Base-by-base conservation (phyloP, 2,888 invertebrate genomes). In the Ceratothoa steindachneri region DNA sequence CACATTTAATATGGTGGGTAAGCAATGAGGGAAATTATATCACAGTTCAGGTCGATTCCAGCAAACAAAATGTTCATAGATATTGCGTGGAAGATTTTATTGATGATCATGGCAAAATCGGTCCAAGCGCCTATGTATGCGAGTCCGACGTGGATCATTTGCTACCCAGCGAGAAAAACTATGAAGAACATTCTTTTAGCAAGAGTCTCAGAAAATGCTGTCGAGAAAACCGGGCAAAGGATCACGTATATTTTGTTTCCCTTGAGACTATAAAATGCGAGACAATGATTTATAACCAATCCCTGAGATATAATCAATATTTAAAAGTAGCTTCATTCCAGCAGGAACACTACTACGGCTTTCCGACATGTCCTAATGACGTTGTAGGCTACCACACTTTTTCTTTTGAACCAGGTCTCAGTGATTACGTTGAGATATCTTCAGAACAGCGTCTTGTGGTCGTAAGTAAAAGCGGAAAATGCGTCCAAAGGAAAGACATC, bases 391-490 rank as follows among this genome's bases (percentile, higher is more conserved):
- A 60, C 27, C 60, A 60, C 60, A 60, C 2, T 12, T 60, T 60
- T 60, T 12, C 60, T 15, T 60, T 60, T 3, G 22, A 60, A 7
- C 60, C 60, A 22, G 60, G 60, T 2, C 22, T 12, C 12, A 1
- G 2, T 60, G 60, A 60, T 60, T 3, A 60, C 27, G 60, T 3
- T 24, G 60, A 60, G 12, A 60, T 60, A 15, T 60, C 60, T 3
- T 15, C 22, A 4, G 52, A 70, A 30, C 64, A 71, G 27, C 19
- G 19, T 15, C 52, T 75, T n/a, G 67, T 71, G 30, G 69, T 77
- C 31, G 69, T 77, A 12, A 75, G 73, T 15, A 30, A 69, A 53
- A 75, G 73, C 27, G 73, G 69, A 24, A 30, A 64, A 2, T 77
- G 77, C 22, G 52, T 68, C 55, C 67, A 72, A 28, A 70, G 41